A percentile compares a stretch with the other conserved stretches of the same genome.
phyloP scores from a whole-genome alignment of 2,797 vertebrate species.

The Liasis olivaceus region DNA sequence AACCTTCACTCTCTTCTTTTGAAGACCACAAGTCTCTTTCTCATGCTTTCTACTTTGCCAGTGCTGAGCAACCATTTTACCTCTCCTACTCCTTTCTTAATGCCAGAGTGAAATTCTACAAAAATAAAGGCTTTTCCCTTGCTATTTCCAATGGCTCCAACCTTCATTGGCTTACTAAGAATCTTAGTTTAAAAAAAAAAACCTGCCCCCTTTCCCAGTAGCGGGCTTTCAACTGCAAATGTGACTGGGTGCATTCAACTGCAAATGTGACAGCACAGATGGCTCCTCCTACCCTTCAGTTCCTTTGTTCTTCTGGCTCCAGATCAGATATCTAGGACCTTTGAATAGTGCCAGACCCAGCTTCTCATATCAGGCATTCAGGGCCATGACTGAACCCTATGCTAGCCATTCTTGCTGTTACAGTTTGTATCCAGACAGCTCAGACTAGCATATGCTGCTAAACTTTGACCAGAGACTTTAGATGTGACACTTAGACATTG shows the following conservation, averaged over 20 bases:
- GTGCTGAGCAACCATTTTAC: not conserved
- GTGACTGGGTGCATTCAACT: not conserved
- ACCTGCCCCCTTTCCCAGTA: not conserved
- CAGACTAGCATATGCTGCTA: not conserved
- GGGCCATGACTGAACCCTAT: not conserved
- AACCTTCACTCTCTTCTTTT: not conserved
- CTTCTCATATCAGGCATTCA: not conserved
- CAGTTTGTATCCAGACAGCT: not conserved
- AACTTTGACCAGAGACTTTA: not conserved
- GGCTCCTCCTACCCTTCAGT: not conserved
- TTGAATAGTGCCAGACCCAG: not conserved
- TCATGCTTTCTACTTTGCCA: not conserved
- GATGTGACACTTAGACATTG: not conserved
- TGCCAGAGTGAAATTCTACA: not conserved
- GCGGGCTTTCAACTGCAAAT: not conserved
- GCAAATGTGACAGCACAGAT: not conserved
- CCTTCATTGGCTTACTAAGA: not conserved
- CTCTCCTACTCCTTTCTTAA: not conserved
- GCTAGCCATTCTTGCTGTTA: not conserved
- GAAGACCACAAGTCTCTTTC: not conserved
- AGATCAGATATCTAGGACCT: not conserved
- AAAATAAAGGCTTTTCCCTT: not conserved
- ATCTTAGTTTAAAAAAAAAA: not conserved
- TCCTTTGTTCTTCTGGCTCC: not conserved
- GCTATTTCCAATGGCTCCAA: not conserved